Percentiles rank a stretch among this genome's conserved stretches.
Conservation (phyloP, 2,113 vertebrate genomes). For the Crypturellus undulatus region DNA sequence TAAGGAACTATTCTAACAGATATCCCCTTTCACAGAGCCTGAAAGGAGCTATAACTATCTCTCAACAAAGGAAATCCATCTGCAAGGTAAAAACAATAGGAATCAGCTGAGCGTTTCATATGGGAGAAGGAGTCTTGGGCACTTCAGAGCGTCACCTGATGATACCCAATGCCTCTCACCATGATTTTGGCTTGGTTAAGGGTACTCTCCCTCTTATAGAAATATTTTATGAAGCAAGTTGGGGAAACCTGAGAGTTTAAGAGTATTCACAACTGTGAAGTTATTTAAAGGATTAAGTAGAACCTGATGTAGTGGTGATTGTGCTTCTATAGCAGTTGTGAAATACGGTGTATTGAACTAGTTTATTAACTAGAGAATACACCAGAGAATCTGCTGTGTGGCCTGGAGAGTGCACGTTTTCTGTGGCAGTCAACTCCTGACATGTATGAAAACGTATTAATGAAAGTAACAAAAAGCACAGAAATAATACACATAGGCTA, state of each 20-base stretch:
- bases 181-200: not conserved
- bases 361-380: not conserved
- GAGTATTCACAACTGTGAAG: not conserved
- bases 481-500: not conserved
- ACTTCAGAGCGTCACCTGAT: not conserved
- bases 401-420: not conserved
- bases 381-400: not conserved
- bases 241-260: not conserved
- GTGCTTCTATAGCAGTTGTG: not conserved
- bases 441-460: not conserved
- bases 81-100: not conserved
- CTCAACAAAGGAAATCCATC: not conserved
- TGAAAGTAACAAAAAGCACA: not conserved
- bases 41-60: not conserved
- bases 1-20: not conserved
- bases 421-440: not conserved
- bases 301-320: not conserved
- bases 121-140: not conserved
- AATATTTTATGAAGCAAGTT: not conserved
- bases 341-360: not conserved
- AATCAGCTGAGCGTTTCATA: not conserved
- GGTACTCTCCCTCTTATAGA: not conserved
- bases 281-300: not conserved
- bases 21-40: not conserved
- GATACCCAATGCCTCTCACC: not conserved